Conservation (phyloP, 2,888 invertebrate genomes). For the Piscicola geometra region DNA sequence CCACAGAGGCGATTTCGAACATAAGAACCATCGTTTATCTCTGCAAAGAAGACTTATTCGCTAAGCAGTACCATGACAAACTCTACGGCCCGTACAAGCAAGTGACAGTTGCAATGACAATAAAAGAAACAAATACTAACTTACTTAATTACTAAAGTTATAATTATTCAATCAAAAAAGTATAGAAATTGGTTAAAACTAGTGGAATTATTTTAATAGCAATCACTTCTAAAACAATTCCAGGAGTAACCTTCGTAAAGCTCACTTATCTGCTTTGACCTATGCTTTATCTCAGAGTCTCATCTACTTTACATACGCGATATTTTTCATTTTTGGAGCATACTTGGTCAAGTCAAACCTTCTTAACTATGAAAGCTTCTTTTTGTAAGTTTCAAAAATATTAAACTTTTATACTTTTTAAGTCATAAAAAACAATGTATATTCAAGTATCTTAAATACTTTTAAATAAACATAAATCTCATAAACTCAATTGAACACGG, state of each 20-base stretch:
- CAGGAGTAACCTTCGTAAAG: slow-evolving; percentile 39
- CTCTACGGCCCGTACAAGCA: slow-evolving; percentile 31
- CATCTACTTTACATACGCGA: slow-evolving; percentile 61
- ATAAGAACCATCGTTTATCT: slow-evolving; percentile 41
- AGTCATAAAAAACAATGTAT: too few species aligned
- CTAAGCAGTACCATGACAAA: slow-evolving; percentile 29
- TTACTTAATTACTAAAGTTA: too few species aligned
- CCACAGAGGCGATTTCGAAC: slow-evolving; percentile 40
- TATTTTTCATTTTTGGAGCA: slow-evolving; percentile 59
- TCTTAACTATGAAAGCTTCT: slow-evolving; percentile 49
- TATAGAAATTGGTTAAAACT: too few species aligned
- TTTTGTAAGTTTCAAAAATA: slow-evolving; percentile 40
- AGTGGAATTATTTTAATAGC: too few species aligned
- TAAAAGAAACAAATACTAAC: too few species aligned
- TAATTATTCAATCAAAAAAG: too few species aligned
- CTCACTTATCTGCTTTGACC: slow-evolving; percentile 51
- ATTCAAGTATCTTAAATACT: too few species aligned
- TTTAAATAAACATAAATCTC: too few species aligned
- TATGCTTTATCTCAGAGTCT: slow-evolving; percentile 58
- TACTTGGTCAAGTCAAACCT: slow-evolving; percentile 57
- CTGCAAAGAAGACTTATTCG: slow-evolving; percentile 38
- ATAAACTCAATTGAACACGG: too few species aligned
- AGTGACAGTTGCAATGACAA: too few species aligned
- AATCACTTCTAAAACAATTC: too few species aligned
- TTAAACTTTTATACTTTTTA: too few species aligned